Conservation (phyloP, 2,113 vertebrate species). For the Ornithorhynchus anatinus region DNA sequence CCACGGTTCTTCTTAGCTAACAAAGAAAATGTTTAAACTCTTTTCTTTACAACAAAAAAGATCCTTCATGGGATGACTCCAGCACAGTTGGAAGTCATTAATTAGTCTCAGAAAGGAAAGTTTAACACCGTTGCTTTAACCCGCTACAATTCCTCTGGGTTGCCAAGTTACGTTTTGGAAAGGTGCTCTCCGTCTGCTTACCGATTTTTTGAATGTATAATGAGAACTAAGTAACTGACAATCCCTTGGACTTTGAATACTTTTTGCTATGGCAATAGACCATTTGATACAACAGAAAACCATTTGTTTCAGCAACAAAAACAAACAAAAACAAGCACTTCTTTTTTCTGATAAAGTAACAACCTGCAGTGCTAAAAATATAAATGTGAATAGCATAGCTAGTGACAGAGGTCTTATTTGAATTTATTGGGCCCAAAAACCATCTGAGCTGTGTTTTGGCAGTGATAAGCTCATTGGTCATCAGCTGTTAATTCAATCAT, state of each 20-base stretch:
- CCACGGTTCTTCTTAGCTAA: too few relatives aligned
- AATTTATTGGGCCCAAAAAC: not conserved
- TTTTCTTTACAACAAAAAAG: conserved; percentile 47
- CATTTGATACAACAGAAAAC: conserved; percentile 1
- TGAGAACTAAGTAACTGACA: conserved; percentile 3
- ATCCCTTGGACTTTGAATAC: not conserved
- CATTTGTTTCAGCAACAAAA: conserved; percentile 4
- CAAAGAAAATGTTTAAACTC: conserved; percentile 10
- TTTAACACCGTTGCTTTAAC: conserved; percentile 3
- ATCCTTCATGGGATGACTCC: not conserved
- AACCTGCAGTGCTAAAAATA: conserved; percentile 46
- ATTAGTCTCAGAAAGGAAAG: conserved; percentile 23
- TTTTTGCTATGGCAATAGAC: conserved; percentile 23
- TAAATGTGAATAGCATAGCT: not conserved
- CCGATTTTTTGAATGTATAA: not conserved
- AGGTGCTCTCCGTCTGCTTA: not conserved
- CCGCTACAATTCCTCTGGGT: conserved; percentile 7
- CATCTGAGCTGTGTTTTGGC: not conserved
- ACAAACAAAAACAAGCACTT: not conserved
- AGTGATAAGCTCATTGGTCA: not conserved
- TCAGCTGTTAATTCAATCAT: not conserved
- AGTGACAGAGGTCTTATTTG: not conserved
- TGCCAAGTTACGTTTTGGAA: not conserved
- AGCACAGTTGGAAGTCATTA: conserved; percentile 34
- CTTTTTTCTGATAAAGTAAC: conserved; percentile 45